A percentile compares a stretch with the other conserved stretches of the same genome.
Evolutionary conservation across 2,797 vertebrate genomes (phyloP).

Genomic region (Gallinago solitaria): DNA sequence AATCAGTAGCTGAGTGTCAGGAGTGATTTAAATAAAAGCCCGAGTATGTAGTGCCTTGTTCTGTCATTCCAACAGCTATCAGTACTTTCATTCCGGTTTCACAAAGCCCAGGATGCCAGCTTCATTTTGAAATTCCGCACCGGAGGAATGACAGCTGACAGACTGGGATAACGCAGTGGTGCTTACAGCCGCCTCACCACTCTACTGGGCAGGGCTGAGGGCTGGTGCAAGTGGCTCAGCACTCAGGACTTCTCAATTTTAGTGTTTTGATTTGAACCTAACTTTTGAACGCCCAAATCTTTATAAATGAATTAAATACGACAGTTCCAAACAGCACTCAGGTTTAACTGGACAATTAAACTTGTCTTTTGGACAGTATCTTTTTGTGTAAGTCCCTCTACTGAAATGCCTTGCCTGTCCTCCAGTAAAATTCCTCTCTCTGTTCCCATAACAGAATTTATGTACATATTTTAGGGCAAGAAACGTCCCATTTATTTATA

Average conservation of each 20-base stretch:
- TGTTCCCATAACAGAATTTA: neutral
- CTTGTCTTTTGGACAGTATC: neutral
- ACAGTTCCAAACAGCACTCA: neutral
- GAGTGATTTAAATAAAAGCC: conserved; percentile 23
- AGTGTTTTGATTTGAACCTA: neutral
- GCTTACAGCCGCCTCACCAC: neutral
- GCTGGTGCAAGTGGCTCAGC: neutral
- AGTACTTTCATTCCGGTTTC: neutral
- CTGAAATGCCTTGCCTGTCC: neutral
- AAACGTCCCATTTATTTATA: neutral
- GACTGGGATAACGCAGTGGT: neutral
- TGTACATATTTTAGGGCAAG: neutral
- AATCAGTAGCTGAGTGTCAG: neutral
- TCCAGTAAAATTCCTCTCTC: neutral
- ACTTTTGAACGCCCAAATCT: neutral
- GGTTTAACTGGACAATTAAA: neutral
- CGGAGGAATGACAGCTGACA: neutral
- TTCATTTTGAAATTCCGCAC: neutral
- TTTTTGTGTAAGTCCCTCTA: neutral
- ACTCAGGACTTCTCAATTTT: neutral
- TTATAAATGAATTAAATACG: neutral
- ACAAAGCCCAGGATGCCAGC: neutral
- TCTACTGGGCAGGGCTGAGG: neutral
- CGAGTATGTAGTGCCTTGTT: neutral
- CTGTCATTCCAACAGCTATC: neutral